phyloP scores from a whole-genome alignment of 2,113 vertebrate species.

The Perca fluviatilis region DNA sequence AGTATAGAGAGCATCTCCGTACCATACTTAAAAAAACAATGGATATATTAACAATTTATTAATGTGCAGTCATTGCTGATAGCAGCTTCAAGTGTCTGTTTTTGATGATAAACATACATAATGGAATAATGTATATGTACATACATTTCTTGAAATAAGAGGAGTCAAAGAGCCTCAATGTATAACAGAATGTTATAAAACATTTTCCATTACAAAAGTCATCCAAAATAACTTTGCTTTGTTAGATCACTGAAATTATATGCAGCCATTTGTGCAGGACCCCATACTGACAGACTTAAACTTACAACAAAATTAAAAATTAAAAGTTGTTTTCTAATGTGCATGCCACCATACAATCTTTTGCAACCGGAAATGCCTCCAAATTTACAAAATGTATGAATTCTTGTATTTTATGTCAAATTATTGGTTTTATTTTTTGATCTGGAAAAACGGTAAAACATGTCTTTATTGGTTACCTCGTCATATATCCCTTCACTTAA shows the following conservation, averaged over 20 bases:
- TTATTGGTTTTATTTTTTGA: neutral
- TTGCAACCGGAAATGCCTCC: neutral
- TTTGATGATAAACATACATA: neutral
- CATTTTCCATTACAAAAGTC: neutral
- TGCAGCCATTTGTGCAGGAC: neutral
- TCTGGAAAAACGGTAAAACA: neutral
- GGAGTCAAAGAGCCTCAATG: neutral
- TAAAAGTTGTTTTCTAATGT: neutral
- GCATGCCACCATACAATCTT: neutral
- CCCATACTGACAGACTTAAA: neutral
- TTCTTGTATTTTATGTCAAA: neutral
- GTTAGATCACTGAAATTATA: neutral
- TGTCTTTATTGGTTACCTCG: neutral
- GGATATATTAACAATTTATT: conserved; percentile 16
- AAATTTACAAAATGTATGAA: neutral
- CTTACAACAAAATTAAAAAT: neutral
- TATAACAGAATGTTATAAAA: neutral
- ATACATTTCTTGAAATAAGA: neutral
- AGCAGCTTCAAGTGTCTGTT: neutral
- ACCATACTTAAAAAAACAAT: conserved; percentile 18
- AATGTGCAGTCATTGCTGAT: neutral
- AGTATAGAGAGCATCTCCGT: neutral
- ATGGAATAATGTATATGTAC: neutral
- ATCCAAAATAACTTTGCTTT: neutral
- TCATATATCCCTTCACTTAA: neutral